These are phyloP conservation scores for Oncorhynchus tshawytscha DNA, from an alignment of 2,113 vertebrate genomes.

Conservation along the genomic window DNA sequence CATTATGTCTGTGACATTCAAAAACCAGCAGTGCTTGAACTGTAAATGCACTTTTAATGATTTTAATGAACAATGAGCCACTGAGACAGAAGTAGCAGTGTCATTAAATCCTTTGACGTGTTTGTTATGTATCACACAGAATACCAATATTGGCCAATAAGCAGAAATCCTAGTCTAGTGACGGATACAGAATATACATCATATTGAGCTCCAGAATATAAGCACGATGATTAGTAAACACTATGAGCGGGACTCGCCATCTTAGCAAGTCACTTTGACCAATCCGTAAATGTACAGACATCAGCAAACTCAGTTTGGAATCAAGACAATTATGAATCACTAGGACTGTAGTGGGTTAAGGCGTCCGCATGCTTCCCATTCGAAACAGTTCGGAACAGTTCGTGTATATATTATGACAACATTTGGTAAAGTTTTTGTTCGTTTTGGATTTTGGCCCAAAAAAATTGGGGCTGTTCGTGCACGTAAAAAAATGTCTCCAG, in stretches of 20 bases:
- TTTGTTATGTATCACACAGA: constrained; percentile 45
- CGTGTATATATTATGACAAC: too few species aligned
- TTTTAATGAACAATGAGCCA: constrained; percentile 52
- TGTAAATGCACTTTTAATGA: constrained; percentile 54
- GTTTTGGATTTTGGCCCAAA: too few species aligned
- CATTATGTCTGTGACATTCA: constrained; percentile 50
- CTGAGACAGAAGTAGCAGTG: constrained; percentile 36
- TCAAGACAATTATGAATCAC: background rate
- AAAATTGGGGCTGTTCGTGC: too few species aligned
- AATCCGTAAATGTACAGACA: background rate
- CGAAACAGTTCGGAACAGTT: too few species aligned
- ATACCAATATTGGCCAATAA: constrained; percentile 35
- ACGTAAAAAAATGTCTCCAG: background rate
- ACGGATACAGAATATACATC: constrained; percentile 18
- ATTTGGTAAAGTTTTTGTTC: too few species aligned
- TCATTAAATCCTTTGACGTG: constrained; percentile 50
- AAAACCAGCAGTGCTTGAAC: constrained; percentile 39
- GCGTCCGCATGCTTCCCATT: too few species aligned
- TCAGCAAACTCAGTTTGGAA: background rate
- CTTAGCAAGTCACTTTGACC: background rate
- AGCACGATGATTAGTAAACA: background rate
- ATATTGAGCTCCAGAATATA: background rate
- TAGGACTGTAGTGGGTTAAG: background rate
- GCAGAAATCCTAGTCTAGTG: constrained; percentile 21
- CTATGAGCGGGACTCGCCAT: background rate